Percentiles rank a stretch among this genome's conserved stretches.
Conservation (phyloP, 2,797 vertebrate genomes). For the Acrossocheilus fasciatus region DNA sequence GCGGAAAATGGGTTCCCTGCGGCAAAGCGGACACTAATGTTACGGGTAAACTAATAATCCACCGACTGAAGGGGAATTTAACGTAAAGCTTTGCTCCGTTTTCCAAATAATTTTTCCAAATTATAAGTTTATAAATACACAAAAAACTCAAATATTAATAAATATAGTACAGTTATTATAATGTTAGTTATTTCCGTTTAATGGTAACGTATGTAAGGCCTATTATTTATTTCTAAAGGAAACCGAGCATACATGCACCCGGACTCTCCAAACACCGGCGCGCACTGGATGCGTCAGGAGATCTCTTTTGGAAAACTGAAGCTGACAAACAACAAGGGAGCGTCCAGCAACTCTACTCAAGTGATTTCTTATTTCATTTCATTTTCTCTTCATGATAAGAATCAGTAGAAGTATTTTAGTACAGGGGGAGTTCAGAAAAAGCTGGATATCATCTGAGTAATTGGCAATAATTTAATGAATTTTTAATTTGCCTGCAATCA, state of each 20-base stretch:
- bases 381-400: background rate
- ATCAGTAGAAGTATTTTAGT: background rate
- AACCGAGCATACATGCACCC: slow-evolving; percentile 98
- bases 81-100: background rate
- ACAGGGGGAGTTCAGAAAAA: background rate
- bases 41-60: slow-evolving; percentile 8
- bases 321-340: slow-evolving; percentile 98
- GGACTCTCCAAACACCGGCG: slow-evolving; percentile 97
- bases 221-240: slow-evolving; percentile 70
- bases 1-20: slow-evolving; percentile 99
- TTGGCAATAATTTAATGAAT: background rate
- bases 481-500: background rate
- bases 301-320: slow-evolving; percentile 99
- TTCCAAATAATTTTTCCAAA: background rate
- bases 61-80: slow-evolving; percentile 66
- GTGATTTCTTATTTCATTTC: slow-evolving; percentile 70
- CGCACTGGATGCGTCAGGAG: slow-evolving; percentile 99
- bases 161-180: background rate
- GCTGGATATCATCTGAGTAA: background rate
- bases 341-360: slow-evolving; percentile 97
- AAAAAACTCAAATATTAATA: background rate
- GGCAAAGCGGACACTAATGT: slow-evolving; percentile 97
- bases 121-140: background rate
- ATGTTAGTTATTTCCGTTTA: too few species aligned
- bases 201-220: background rate